These are phyloP conservation scores for Mesitornis unicolor DNA, from an alignment of 2,113 vertebrate species.

Conservation along the genomic window DNA sequence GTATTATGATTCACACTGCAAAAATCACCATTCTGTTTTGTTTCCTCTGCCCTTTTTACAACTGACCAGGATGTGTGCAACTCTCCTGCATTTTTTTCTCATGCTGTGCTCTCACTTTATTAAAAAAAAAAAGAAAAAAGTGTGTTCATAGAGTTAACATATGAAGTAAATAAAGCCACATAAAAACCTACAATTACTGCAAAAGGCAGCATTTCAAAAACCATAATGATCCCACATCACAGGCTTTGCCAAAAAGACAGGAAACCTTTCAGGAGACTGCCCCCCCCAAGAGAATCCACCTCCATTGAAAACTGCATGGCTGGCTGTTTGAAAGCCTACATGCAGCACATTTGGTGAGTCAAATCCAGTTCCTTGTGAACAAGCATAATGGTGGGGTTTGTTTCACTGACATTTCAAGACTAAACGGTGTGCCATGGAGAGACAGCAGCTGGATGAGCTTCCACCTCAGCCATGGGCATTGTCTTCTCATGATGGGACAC, in stretches of 20 bases:
- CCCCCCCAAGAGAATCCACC: neutral
- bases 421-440: neutral
- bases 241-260: neutral
- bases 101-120: neutral
- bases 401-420: neutral
- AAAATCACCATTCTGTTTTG: neutral
- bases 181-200: neutral
- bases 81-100: neutral
- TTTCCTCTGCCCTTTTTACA: neutral
- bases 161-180: neutral
- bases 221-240: neutral
- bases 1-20: neutral
- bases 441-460: neutral
- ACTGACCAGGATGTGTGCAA: neutral
- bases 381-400: neutral
- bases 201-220: neutral
- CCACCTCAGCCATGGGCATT: neutral
- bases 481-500: neutral
- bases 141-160: neutral
- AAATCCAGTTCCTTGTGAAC: neutral
- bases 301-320: neutral
- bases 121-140: neutral
- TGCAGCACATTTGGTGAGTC: neutral
- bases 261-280: neutral
- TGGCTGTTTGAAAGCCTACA: conserved; percentile 1